A percentile compares a stretch with the other conserved stretches of the same genome.
phyloP scores from a whole-genome alignment of 2,888 invertebrate genomes.

The Ethmia dodecea region DNA sequence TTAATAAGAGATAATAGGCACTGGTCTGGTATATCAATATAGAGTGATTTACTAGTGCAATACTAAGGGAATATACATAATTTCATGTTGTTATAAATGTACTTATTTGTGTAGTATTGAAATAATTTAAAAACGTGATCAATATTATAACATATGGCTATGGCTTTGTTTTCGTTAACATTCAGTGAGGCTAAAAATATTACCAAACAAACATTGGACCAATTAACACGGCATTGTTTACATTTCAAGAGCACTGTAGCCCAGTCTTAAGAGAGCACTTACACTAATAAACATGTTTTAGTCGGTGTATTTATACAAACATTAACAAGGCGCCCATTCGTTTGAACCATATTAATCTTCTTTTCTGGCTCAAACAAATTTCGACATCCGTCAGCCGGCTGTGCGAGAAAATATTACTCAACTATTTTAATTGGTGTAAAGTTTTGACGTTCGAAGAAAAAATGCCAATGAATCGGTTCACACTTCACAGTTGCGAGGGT shows the following conservation, averaged over 20 bases:
- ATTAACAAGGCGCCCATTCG: slow-evolving; percentile 50
- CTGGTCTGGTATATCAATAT: no score
- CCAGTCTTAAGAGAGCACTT: slow-evolving; percentile 39
- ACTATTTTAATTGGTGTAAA: slow-evolving; percentile 74
- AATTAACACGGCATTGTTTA: slow-evolving; percentile 57
- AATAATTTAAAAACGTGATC: no score
- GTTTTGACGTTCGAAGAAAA: slow-evolving; percentile 54
- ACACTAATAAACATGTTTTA: slow-evolving; percentile 62
- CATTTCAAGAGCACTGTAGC: slow-evolving; percentile 42
- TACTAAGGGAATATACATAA: no score
- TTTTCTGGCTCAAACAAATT: slow-evolving; percentile 58
- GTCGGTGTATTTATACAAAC: slow-evolving; percentile 54
- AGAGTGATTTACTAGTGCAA: no score
- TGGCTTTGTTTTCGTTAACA: no score
- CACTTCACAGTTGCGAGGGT: slow-evolving; percentile 38
- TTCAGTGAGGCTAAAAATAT: no score
- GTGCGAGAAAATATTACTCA: slow-evolving; percentile 60
- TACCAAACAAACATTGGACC: slow-evolving; percentile 41
- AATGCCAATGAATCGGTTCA: slow-evolving; percentile 52
- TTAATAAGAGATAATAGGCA: no score
- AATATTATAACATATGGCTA: no score
- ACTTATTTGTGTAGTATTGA: no score
- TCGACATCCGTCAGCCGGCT: slow-evolving; percentile 54
- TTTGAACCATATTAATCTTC: slow-evolving; percentile 63
- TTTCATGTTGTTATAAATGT: no score